These are phyloP conservation scores for Zaprionus camerounensis DNA, from an alignment of 1,140 invertebrate genomes.

Conservation along the genomic window DNA sequence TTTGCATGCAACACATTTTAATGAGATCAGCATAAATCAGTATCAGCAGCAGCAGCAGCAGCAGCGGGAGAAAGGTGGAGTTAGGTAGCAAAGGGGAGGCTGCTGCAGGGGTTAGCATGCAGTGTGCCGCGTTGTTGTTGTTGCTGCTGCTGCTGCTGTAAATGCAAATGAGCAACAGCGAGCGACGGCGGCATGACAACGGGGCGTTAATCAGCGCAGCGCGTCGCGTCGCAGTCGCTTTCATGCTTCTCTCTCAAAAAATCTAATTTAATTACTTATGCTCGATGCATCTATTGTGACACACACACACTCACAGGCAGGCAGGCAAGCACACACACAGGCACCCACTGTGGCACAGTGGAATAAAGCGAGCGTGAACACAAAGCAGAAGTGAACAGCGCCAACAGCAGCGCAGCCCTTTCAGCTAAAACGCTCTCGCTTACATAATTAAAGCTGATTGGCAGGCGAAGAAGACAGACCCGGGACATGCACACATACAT, in stretches of 20 bases:
- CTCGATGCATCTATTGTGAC: conserved; percentile 82
- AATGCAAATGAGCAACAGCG: conserved; percentile 77
- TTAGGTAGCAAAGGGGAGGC: not conserved
- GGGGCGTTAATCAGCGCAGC: conserved; percentile 73
- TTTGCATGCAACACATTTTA: conserved; percentile 78
- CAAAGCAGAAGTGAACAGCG: conserved; percentile 64
- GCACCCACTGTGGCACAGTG: conserved; percentile 2
- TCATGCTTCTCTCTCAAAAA: conserved; percentile 73
- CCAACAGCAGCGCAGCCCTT: conserved; percentile 39
- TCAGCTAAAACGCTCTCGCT: conserved; percentile 53
- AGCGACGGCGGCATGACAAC: conserved; percentile 58
- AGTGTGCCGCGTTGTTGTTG: conserved; percentile 5
- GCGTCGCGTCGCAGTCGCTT: conserved; percentile 54
- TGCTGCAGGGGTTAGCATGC: conserved; percentile 11
- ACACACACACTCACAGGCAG: conserved; percentile 30
- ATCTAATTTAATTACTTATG: conserved; percentile 84
- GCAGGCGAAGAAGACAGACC: conserved; percentile 28
- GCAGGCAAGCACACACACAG: not conserved
- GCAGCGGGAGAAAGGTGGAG: conserved; percentile 1
- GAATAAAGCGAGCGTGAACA: conserved; percentile 71
- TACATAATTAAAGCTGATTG: conserved; percentile 74
- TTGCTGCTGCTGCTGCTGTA: conserved; percentile 25
- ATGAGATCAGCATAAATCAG: conserved; percentile 84
- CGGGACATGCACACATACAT: conserved; percentile 18
- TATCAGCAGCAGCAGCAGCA: conserved; percentile 59